A percentile compares a stretch with the other conserved stretches of the same genome.
These are phyloP conservation scores for Mycteria americana DNA, from an alignment of 2,797 vertebrate genomes.

Conservation along the genomic window DNA sequence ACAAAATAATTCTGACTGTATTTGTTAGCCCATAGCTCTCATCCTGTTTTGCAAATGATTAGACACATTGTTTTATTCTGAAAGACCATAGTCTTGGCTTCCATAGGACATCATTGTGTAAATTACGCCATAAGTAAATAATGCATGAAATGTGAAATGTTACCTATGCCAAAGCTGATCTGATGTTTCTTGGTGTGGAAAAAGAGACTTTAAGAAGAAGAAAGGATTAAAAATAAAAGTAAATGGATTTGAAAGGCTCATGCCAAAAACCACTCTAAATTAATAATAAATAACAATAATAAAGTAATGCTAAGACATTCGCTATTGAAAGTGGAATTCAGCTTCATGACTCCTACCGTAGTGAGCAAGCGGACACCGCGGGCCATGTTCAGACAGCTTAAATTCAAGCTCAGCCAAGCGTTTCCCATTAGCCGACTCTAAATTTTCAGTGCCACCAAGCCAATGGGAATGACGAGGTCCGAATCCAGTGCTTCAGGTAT, in stretches of 20 bases:
- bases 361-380: background rate
- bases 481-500: background rate
- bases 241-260: background rate
- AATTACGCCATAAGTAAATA: constrained; percentile 45
- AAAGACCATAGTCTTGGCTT: constrained; percentile 12
- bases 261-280: background rate
- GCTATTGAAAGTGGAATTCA: background rate
- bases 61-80: background rate
- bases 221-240: background rate
- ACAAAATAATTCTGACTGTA: background rate
- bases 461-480: background rate
- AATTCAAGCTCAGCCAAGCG: constrained; percentile 24
- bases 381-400: background rate
- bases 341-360: background rate
- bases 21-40: background rate
- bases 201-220: background rate
- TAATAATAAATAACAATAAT: background rate
- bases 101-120: background rate
- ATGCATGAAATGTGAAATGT: constrained; percentile 21
- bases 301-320: background rate
- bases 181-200: constrained; percentile 8
- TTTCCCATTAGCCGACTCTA: background rate
- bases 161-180: constrained; percentile 32
- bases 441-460: background rate
- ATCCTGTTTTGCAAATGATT: background rate